Conservation (phyloP, 2,113 vertebrate genomes). For the Callospermophilus lateralis region DNA sequence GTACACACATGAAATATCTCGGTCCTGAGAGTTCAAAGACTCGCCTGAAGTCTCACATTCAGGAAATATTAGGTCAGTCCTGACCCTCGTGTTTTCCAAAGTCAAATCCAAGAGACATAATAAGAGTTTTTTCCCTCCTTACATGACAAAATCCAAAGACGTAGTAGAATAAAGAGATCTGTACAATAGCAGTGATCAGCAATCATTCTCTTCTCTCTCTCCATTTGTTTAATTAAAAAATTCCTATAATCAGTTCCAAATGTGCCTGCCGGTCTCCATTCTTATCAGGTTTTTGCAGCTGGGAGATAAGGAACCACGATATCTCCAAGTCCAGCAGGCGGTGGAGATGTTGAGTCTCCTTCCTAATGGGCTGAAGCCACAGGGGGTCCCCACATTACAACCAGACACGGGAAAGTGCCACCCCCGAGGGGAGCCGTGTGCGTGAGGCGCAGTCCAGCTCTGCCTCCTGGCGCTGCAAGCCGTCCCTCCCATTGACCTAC, state of each 20-base stretch:
- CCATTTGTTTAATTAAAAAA: not conserved
- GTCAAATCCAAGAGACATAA: not conserved
- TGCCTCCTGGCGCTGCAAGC: not conserved
- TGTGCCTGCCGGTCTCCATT: not conserved
- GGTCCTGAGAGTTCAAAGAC: not conserved
- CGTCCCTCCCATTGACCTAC: not conserved
- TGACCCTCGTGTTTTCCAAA: not conserved
- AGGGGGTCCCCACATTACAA: not conserved
- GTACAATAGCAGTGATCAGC: not conserved
- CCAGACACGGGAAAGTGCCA: not conserved
- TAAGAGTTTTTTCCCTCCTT: not conserved
- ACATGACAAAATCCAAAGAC: not conserved
- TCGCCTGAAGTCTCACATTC: too few relatives aligned
- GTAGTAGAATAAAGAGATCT: not conserved
- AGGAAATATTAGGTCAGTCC: not conserved
- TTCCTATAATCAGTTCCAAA: not conserved
- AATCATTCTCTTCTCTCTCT: not conserved
- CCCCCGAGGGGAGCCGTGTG: not conserved
- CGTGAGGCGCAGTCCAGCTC: fast-evolving
- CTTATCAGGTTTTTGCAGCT: slow-evolving; percentile 51
- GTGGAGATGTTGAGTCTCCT: slow-evolving; percentile 32
- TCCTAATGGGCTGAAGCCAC: slow-evolving; percentile 49
- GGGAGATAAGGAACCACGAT: not conserved
- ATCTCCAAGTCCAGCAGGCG: not conserved
- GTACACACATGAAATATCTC: not conserved